A percentile compares a stretch with the other conserved stretches of the same genome.
Evolutionary conservation across 2,113 vertebrate species (phyloP).

Genomic region (Oncorhynchus kisutch): DNA sequence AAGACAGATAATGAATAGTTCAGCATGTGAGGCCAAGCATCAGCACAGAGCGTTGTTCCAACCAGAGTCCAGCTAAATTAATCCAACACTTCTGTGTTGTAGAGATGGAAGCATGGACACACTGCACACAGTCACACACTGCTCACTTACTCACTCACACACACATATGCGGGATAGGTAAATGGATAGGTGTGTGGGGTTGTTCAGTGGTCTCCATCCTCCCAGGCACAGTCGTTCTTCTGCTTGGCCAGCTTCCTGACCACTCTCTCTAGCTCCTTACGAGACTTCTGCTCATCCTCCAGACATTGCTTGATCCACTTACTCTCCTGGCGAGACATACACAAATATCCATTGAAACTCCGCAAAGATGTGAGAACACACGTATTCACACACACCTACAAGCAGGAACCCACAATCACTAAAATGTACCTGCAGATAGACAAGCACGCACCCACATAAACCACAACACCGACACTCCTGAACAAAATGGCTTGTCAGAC

Average conservation of each 20-base stretch:
- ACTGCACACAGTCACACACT: slow-evolving; percentile 26
- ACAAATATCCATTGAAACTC: neutral
- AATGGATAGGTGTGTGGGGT: slow-evolving; percentile 35
- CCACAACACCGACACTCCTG: too few species aligned
- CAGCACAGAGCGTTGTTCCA: slow-evolving; percentile 1
- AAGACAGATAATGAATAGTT: slow-evolving; percentile 33
- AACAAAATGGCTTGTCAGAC: too few species aligned
- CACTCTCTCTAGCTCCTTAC: slow-evolving; percentile 91
- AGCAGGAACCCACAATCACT: neutral
- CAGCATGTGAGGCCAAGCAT: slow-evolving; percentile 17
- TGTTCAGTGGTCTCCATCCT: slow-evolving; percentile 79
- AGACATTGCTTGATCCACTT: slow-evolving; percentile 96
- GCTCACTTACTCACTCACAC: slow-evolving; percentile 6
- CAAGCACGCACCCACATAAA: neutral
- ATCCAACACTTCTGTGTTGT: slow-evolving; percentile 17
- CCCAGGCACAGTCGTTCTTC: slow-evolving; percentile 87
- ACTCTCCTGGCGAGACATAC: slow-evolving; percentile 80
- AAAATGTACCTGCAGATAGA: neutral
- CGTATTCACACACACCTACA: neutral
- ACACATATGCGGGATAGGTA: slow-evolving; percentile 36
- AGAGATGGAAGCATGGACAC: slow-evolving; percentile 44
- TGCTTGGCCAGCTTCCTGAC: slow-evolving; percentile 91
- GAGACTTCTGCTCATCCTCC: slow-evolving; percentile 95
- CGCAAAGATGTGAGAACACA: too few species aligned
- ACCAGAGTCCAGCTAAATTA: neutral